Evolutionary conservation across 2,888 invertebrate species (phyloP).

Genomic region (Zygothrica quintamaculata): DNA sequence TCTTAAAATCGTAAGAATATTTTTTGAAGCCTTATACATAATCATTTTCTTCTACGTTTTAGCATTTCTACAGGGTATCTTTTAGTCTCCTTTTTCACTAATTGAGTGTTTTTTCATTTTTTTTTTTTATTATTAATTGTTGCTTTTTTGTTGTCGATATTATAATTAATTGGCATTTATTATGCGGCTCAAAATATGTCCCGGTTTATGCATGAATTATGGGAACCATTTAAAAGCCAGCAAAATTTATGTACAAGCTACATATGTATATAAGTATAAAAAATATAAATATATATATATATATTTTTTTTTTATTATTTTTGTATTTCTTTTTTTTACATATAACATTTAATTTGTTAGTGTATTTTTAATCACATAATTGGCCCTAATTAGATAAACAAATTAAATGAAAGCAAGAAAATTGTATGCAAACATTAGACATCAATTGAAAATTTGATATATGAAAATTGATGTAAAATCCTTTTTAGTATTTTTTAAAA

Average conservation of each 20-base stretch:
- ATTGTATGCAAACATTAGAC: slow-evolving; percentile 19
- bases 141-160: slow-evolving; percentile 39
- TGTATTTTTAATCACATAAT: slow-evolving; percentile 68
- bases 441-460: slow-evolving; percentile 25
- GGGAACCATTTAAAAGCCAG: slow-evolving; percentile 28
- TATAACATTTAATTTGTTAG: slow-evolving; percentile 7
- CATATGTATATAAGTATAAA: slow-evolving; percentile 2
- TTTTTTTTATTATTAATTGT: slow-evolving; percentile 10
- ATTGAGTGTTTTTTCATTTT: not conserved
- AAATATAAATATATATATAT: slow-evolving; percentile 3
- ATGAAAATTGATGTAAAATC: too few relatives aligned
- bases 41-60: too few relatives aligned
- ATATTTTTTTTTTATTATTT: slow-evolving; percentile 18
- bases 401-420: slow-evolving; percentile 50
- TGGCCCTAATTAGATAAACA: slow-evolving; percentile 69
- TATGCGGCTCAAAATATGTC: slow-evolving; percentile 34
- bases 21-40: too few relatives aligned
- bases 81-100: too few relatives aligned
- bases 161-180: slow-evolving; percentile 73
- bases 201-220: slow-evolving; percentile 50
- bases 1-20: too few relatives aligned
- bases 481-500: too few relatives aligned
- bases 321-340: slow-evolving; percentile 5
- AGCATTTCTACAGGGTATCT: too few relatives aligned
- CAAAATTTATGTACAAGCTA: too few relatives aligned